Base-by-base conservation (phyloP, 2,888 invertebrate species). In the Amblyteles armatorius region DNA sequence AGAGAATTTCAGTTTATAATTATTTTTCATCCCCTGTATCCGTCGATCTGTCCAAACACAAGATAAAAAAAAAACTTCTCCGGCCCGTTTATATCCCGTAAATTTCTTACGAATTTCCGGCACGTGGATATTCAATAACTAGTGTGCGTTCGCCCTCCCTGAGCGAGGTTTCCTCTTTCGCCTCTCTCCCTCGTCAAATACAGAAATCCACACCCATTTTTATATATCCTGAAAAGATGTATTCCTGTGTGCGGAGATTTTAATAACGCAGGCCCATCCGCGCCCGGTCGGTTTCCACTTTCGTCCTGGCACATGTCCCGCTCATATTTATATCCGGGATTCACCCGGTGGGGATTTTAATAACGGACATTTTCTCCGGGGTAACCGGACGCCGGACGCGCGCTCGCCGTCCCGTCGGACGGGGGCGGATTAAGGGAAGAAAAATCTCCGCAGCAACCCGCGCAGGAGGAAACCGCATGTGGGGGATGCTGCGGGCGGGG, bases 401-500 rank as follows among this genome's bases (percentile, higher is more conserved):
- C 69, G 6, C 36, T 67, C 65, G 74, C 65, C 52, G 76, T 50
- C 67, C 69, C 60, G 60, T 69, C 22, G 29, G 50, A 26, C 16
- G 29, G 33, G n/a, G 33, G 29, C 29, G 29, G 63, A 63, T 63
- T 63, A n/a, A 63, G 57, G 73, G 19, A 36, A 26, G 73, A 73
- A 73, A 33, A 57, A 73, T 69, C 29, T 50, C 48, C 29, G 69
- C 50, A n/a, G 48, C 26, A 6, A n/a, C 48, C 13, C 16, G 16
- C 26, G 69, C 16, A 48, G 22, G 50, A 69, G 48, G 60, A 29
- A 29, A n/a, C 26, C 85, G 86, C 86, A 87, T 87, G 88, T 88
- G 88, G 86, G 83, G 78, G 82, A 63, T 77, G 83, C 72, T 50
- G 84, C 79, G 71, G 86, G 85, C 82, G 4, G 85, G 83, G 83